These are phyloP conservation scores for Holocentrus rufus DNA, from an alignment of 2,797 vertebrate species.

Conservation along the genomic window DNA sequence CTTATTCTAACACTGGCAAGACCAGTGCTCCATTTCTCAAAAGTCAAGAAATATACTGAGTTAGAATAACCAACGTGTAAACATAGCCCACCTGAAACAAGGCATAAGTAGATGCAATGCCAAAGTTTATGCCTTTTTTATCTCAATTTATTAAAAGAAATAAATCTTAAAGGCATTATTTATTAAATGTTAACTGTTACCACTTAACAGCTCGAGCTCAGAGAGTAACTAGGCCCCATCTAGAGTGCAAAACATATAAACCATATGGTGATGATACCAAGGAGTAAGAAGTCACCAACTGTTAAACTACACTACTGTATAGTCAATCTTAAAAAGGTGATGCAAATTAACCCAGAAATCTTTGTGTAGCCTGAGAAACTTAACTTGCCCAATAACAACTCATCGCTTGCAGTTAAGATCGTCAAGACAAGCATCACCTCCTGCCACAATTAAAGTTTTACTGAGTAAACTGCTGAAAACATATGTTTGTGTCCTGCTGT, in stretches of 20 bases:
- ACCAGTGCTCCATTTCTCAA: not conserved
- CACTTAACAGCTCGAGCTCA: no score
- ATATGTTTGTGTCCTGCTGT: not conserved
- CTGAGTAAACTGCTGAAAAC: not conserved
- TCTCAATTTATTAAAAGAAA: no score
- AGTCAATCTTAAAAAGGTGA: not conserved
- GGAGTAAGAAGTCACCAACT: not conserved
- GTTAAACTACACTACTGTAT: not conserved
- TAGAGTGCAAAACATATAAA: slow-evolving; percentile 1
- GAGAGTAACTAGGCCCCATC: not conserved
- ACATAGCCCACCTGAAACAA: no score
- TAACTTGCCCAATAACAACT: not conserved
- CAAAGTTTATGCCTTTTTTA: no score
- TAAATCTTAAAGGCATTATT: no score
- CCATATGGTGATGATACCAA: not conserved
- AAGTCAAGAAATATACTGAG: not conserved
- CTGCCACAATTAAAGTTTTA: not conserved
- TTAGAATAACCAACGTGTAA: no score
- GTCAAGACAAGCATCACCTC: not conserved
- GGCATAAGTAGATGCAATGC: no score
- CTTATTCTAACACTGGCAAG: not conserved
- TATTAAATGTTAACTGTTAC: no score
- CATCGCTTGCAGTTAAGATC: not conserved
- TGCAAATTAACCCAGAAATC: not conserved
- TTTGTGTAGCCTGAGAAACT: slow-evolving; percentile 2